Conservation (phyloP, 92 coral and sea anemone genomes). For the Parazoanthus atlanticus region DNA sequence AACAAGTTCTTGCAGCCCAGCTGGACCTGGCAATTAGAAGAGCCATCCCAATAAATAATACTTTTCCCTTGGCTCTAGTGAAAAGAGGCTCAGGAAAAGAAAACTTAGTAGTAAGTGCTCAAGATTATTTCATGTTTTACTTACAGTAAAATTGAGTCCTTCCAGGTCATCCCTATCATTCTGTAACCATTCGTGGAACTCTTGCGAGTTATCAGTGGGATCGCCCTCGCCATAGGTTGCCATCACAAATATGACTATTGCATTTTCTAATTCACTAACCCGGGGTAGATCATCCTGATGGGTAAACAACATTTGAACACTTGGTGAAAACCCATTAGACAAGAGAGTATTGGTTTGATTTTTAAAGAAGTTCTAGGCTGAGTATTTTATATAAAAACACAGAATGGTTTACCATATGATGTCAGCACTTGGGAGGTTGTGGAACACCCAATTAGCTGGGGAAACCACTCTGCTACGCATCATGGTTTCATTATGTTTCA, state of each 20-base stretch:
- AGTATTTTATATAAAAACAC: too few species aligned
- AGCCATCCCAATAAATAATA: too few species aligned
- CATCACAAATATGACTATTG: slow-evolving; percentile 89
- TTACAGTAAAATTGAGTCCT: slow-evolving; percentile 78
- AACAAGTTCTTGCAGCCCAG: too few species aligned
- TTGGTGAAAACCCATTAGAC: background rate
- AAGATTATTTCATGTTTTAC: slow-evolving; percentile 31
- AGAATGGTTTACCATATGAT: too few species aligned
- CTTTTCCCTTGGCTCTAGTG: background rate
- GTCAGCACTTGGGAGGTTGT: too few species aligned
- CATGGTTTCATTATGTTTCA: too few species aligned
- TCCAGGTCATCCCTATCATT: slow-evolving; percentile 93
- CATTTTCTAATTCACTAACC: slow-evolving; percentile 81
- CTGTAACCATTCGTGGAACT: slow-evolving; percentile 93
- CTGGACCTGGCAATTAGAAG: background rate
- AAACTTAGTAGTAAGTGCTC: background rate
- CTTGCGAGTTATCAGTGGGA: slow-evolving; percentile 98
- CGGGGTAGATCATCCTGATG: slow-evolving; percentile 88
- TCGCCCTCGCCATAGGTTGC: slow-evolving; percentile 99
- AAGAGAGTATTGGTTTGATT: too few species aligned
- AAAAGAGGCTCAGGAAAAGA: background rate
- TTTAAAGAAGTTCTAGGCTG: too few species aligned
- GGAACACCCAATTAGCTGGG: too few species aligned
- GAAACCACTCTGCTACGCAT: too few species aligned
- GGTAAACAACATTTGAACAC: background rate